Base-by-base conservation (phyloP, 2,888 invertebrate genomes). In the Aspidiotus rigidus region DNA sequence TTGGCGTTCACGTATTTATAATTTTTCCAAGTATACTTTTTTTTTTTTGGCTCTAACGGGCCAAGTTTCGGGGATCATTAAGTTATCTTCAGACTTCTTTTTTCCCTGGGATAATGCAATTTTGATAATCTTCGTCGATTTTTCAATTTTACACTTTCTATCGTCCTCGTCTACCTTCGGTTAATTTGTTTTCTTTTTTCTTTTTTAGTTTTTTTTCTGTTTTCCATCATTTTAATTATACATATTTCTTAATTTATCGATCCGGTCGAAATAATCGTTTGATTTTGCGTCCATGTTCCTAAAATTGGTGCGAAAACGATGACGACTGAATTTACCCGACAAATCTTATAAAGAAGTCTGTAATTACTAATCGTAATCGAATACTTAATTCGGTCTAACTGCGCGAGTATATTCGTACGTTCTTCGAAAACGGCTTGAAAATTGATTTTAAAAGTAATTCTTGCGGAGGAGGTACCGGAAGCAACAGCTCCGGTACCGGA, bases 391-490 rank as follows among this genome's bases (percentile, higher is more conserved):
- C 28, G 28, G 28, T 28, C 28, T 28, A 28, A 28, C 28, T 28
- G 13, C n/a, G 53, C n/a, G 53, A 53, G 13, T 53, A 44, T 17
- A 28, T 59, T 28, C 5, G 28, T 28, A 28, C 28, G 28, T 28
- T 28, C 28, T 28, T 28, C 56, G 64, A 7, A 17, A 59, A 63
- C 72, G 73, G 72, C 73, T 70, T 72, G 56, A 74, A 74, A 72
- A 73, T 74, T 74, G 74, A 74, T 73, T 74, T 74, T 73, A 74
- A 73, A 72, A 69, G 71, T 62, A 72, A 72, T 62, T 75, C 77
- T 69, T 75, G 76, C 66, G 77, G 78, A 54, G 77, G 77, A 54
- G 75, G 77, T 41, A 75, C 76, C n/a, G 78, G 79, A 62, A 71
- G 71, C 61, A 67, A 70, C 53, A 64, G 62, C 57, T 67, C 64